Base-by-base conservation (phyloP, 2,888 invertebrate species). In the Mesorhabditis spiculigera region DNA sequence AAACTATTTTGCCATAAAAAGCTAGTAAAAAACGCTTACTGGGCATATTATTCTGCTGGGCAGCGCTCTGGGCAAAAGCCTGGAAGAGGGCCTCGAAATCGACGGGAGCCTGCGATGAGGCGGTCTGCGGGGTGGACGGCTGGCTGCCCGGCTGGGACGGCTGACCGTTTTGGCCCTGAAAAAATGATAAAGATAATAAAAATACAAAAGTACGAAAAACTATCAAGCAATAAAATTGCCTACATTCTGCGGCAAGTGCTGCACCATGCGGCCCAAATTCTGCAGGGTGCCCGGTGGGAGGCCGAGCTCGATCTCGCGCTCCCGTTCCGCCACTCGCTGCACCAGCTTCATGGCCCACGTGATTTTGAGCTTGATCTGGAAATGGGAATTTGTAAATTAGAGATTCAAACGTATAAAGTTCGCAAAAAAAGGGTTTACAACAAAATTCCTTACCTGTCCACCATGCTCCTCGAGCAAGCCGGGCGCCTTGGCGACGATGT, bases 291-390 rank as follows among this genome's bases (percentile, higher is more conserved):
- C 58, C 63, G 41, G 4, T 5, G 80, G 80, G 2, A 80, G 70
- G 13, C 80, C 80, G 42, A 76, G 67, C 68, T 80, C 78, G 58
- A 78, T 77, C 68, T 79, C 78, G 71, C 68, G 69, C 68, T 80
- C 75, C 43, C 83, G 65, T 68, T 83, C 83, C 42, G 77, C 78
- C 43, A 81, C 78, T 63, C 83, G 71, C 4, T 75, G 68, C 6
- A 83, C 81, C 67, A 82, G 68, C 72, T 85, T 85, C 81, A 83
- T 87, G 13, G 87, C 87, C 87, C 87, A 87, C 4, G 87, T 86
- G 44, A 83, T 75, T 73, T 86, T 87, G 42, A 87, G 80, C 50
- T 85, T 86, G n/a, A 87, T n/a, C 58, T 50, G n/a, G 58, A 50
- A 50, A 50, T 13, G 28, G 79, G 44, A 50, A 50, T 50, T 50